Base-by-base conservation (phyloP, 1,140 invertebrate species). In the Maniola jurtina region DNA sequence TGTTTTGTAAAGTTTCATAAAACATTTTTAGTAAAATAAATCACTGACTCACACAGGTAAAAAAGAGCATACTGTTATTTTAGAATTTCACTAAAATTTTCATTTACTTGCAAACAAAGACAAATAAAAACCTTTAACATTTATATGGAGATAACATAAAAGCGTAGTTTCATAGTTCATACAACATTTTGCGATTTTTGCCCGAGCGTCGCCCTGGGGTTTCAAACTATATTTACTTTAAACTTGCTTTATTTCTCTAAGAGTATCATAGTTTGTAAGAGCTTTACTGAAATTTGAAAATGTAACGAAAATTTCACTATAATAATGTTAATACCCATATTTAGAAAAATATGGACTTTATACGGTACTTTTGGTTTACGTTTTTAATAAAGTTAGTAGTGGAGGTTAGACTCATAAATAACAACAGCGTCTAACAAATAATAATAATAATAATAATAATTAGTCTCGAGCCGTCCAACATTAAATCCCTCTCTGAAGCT, bases 101-200 rank as follows among this genome's bases (percentile, higher is more conserved):
- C 48, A 52, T 25, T 14, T 48, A 16, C 14, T 52, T 16, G 15
- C 15, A 52, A n/a, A 16, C 15, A 9, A n/a, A 13, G 15, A 25
- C 14, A 52, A 52, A 52, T 52, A 52, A 52, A 52, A 52, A 52
- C 5, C 48, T 16, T 7, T 7, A 1, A 52, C 48, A 15, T 52
- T 52, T 16, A 52, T 52, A 52, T 52, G 48, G 16, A 52, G 48
- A 52, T 52, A 52, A 52, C 10, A 52, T 52, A 52, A 52, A 52
- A 52, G 48, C 14, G 48, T 52, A 52, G 48, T 52, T 52, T 52
- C 48, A 25, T 9, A 52, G 48, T 48, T 9, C 40, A 42, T 25
- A 25, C 25, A 2, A 48, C 45, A 13, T 52, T 52, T 25, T 13
- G 15, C 48, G 48, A 52, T 52, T 52, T 52, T 52, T 52, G 48